phyloP scores from a whole-genome alignment of 1,140 invertebrate genomes.

The Drosophila albomicans region DNA sequence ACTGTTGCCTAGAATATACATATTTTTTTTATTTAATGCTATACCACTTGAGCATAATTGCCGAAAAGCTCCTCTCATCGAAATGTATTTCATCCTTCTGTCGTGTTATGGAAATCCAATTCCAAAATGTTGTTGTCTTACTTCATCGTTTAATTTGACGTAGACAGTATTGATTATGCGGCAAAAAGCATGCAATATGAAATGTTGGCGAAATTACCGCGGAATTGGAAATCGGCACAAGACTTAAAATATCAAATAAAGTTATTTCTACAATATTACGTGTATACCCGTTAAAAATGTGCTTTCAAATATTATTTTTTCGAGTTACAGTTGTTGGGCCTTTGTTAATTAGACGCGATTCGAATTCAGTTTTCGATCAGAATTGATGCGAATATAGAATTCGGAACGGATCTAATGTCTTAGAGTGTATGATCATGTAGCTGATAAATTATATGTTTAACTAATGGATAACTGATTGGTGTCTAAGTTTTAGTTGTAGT shows the following conservation, averaged over 20 bases:
- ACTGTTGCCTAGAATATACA: slow-evolving; percentile 38
- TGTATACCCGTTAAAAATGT: slow-evolving; percentile 41
- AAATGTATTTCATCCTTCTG: slow-evolving; percentile 38
- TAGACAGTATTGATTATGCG: slow-evolving; percentile 10
- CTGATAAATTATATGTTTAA: slow-evolving; percentile 27
- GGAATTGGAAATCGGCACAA: slow-evolving; percentile 27
- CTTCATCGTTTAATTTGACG: slow-evolving; percentile 1
- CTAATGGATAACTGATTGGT: slow-evolving; percentile 16
- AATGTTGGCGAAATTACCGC: slow-evolving; percentile 24
- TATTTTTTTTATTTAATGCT: slow-evolving; percentile 35
- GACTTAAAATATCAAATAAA: slow-evolving; percentile 15
- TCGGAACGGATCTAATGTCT: not conserved
- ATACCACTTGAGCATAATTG: slow-evolving; percentile 61
- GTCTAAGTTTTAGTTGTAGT: slow-evolving; percentile 18
- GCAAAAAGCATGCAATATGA: slow-evolving; percentile 24
- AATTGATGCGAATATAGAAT: slow-evolving; percentile 3
- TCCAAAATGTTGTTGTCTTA: not conserved
- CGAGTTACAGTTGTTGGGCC: not conserved
- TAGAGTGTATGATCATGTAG: slow-evolving; percentile 10
- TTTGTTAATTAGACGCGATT: slow-evolving; percentile 1
- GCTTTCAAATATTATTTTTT: slow-evolving; percentile 13
- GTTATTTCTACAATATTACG: slow-evolving; percentile 35
- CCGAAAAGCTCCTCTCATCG: slow-evolving; percentile 56
- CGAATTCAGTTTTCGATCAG: not conserved
- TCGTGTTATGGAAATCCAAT: slow-evolving; percentile 18